Base-by-base conservation (phyloP, 1,140 invertebrate genomes). In the Matsumurasca onukii region DNA sequence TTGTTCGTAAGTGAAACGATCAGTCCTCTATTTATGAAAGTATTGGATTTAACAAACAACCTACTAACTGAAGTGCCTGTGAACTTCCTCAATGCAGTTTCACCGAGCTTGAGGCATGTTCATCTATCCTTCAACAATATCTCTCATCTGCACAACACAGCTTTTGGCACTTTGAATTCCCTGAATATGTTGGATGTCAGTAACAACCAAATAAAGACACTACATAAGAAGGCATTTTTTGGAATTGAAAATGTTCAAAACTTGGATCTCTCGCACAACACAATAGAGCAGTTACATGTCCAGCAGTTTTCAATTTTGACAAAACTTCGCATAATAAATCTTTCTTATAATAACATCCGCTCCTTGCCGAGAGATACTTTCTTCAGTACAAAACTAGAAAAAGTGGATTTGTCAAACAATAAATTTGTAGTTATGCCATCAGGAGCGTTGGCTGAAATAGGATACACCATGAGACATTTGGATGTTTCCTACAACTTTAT, bases 291-390 rank as follows among this genome's bases (percentile, higher is more conserved):
- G 73, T 79, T 95, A 69, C 88, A 91, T 20, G 85, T 86, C 13
- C 87, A 89, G 75, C 91, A 93, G 76, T 94, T 95, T 80, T 86
- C 86, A n/a, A 89, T 91, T 78, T 79, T 93, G 63, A 84, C 85
- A 48, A 88, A 87, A 71, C 79, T 95, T 34, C 82, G 92, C 52
- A 86, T 92, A 68, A 77, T 97, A 24, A 88, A 92, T 78, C 78
- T 95, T 52, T 87, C 88, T 15, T 80, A 85, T 64, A 95, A 96
- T 79, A 84, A 87, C 71, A 78, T 97, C 68, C 85, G 86, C 71
- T 88, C 91, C 13, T 76, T 95, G 22, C 88, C 91, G 0, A 83
- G 89, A 51, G 92, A 94, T 69, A 86, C 92, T 0, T 93, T 95
- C 75, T 86, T 88, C 76, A 89, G 86, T 73, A 94, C 90, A 0